Evolutionary conservation across 2,113 vertebrate genomes (phyloP).

Genomic region (Aptenodytes patagonicus): DNA sequence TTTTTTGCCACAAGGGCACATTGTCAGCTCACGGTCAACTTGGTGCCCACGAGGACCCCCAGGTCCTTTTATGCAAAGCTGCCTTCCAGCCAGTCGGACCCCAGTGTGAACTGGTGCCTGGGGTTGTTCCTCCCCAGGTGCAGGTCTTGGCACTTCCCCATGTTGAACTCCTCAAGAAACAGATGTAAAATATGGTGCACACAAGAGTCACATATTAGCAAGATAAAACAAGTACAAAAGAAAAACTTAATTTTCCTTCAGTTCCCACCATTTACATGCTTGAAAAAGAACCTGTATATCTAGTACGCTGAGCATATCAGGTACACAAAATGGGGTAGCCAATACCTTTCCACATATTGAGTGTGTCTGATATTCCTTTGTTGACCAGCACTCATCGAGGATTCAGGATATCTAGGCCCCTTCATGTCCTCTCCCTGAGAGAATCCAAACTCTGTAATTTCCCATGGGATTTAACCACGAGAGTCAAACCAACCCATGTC

Average conservation of each 20-base stretch:
- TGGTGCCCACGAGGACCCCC: not conserved
- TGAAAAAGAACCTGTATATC: not conserved
- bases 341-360: not conserved
- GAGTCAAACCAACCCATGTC: not conserved
- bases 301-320: not conserved
- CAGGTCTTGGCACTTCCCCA: not conserved
- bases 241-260: not conserved
- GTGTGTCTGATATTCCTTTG: not conserved
- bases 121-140: not conserved
- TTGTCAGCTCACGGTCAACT: not conserved
- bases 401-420: not conserved
- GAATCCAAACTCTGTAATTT: not conserved
- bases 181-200: not conserved
- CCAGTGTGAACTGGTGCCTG: too few relatives aligned
- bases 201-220: not conserved
- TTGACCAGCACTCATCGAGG: accelerated
- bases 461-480: not conserved
- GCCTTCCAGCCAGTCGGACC: not conserved
- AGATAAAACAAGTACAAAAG: not conserved
- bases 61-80: not conserved
- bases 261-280: not conserved
- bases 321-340: not conserved
- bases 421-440: not conserved
- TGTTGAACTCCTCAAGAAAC: not conserved
- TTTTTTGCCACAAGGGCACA: not conserved